These are phyloP conservation scores for Camponotus pennsylvanicus DNA, from an alignment of 1,140 invertebrate species.

Conservation along the genomic window DNA sequence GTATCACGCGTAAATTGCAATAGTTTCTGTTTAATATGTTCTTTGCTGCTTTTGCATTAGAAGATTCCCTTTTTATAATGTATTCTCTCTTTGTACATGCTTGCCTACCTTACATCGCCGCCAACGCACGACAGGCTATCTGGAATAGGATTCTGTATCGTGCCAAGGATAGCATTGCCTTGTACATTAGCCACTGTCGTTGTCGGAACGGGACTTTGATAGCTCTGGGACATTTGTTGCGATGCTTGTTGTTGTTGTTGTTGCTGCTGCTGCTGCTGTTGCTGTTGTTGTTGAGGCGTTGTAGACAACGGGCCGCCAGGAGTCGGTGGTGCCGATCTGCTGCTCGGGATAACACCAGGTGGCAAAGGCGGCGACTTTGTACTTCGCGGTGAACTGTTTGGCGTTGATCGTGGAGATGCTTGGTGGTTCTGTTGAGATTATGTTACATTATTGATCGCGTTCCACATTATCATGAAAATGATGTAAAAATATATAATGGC, in stretches of 20 bases:
- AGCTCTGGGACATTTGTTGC: conserved; percentile 84
- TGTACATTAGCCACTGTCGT: conserved; percentile 82
- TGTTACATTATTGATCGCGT: conserved; percentile 2
- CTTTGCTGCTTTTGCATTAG: conserved; percentile 7
- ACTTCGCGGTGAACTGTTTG: conserved; percentile 96
- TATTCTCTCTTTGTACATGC: conserved; percentile 73
- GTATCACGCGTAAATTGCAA: background rate
- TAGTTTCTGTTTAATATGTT: conserved; percentile 27
- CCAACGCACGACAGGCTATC: conserved; percentile 87
- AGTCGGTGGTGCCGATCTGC: conserved; percentile 90
- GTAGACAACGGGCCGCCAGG: conserved; percentile 87
- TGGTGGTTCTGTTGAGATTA: conserved; percentile 90
- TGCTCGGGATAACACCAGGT: conserved; percentile 85
- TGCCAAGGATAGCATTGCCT: conserved; percentile 85
- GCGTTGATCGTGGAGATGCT: conserved; percentile 94
- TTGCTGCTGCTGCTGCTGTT: conserved; percentile 64
- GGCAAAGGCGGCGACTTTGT: conserved; percentile 93
- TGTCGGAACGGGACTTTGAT: conserved; percentile 82
- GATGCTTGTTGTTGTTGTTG: conserved; percentile 60
- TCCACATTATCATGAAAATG: background rate
- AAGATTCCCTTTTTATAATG: conserved; percentile 37
- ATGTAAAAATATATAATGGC: background rate
- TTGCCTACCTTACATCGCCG: conserved; percentile 87
- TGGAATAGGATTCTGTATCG: conserved; percentile 83
- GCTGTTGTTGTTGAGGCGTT: conserved; percentile 77